These are phyloP conservation scores for Andricus curvator DNA, from an alignment of 2,888 invertebrate species.

Conservation along the genomic window DNA sequence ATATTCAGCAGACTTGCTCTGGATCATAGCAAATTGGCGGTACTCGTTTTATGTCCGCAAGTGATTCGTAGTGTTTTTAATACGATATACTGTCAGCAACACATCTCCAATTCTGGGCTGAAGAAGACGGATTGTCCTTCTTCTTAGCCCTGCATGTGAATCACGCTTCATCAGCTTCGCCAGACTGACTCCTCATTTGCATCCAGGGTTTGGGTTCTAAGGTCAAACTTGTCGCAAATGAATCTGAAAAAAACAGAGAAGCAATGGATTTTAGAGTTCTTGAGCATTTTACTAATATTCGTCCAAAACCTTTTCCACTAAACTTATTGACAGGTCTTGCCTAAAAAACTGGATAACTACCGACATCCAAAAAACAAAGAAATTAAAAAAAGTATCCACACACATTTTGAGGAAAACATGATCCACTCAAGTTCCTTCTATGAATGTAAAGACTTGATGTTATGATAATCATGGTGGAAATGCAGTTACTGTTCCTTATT, in stretches of 20 bases:
- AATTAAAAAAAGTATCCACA: conserved; percentile 4
- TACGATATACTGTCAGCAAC: conserved; percentile 17
- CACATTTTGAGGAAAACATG: not conserved
- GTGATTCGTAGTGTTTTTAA: conserved; percentile 38
- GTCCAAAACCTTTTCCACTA: conserved; percentile 28
- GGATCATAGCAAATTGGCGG: conserved; percentile 28
- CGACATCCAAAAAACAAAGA: not conserved
- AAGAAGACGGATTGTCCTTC: conserved; percentile 2
- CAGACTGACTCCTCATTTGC: conserved; percentile 23
- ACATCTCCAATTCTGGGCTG: conserved; percentile 2
- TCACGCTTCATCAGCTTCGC: conserved; percentile 45
- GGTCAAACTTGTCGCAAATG: conserved; percentile 31
- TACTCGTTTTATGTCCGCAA: conserved; percentile 33
- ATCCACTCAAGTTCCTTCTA: not conserved
- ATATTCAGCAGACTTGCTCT: conserved; percentile 35
- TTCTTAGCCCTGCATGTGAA: conserved; percentile 48
- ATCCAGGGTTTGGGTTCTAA: not conserved
- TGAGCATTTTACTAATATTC: conserved; percentile 29
- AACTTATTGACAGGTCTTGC: conserved; percentile 1
- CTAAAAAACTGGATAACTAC: not conserved
- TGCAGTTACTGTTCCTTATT: conserved; percentile 34
- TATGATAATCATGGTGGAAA: conserved; percentile 16
- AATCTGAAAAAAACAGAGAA: conserved; percentile 19
- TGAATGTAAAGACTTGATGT: not conserved
- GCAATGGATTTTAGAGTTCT: conserved; percentile 34